These are phyloP conservation scores for Drosophila nannoptera DNA, from an alignment of 1,140 invertebrate genomes.

Conservation along the genomic window DNA sequence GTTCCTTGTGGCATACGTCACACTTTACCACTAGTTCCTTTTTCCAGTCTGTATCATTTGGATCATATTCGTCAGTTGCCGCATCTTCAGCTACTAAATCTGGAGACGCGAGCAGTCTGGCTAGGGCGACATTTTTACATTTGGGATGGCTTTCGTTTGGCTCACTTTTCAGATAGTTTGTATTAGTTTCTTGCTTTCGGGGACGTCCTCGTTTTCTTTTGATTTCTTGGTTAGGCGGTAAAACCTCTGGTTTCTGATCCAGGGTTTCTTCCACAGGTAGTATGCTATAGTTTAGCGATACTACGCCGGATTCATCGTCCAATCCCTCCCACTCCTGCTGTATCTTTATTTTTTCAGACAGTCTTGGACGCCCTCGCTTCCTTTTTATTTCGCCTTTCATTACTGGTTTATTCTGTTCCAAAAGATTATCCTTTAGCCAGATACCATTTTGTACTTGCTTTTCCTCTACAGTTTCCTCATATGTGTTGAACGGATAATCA, in stretches of 20 bases:
- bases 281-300: background rate
- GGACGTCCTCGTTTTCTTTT: constrained; percentile 33
- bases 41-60: too few relatives aligned
- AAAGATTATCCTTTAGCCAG: constrained; percentile 7
- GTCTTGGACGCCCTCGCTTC: constrained; percentile 8
- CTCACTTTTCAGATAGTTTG: background rate
- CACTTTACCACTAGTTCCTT: constrained; percentile 42
- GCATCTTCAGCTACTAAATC: background rate
- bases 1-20: constrained; percentile 66
- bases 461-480: constrained; percentile 6
- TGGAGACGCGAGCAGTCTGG: constrained; percentile 1
- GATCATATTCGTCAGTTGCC: background rate
- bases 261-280: background rate
- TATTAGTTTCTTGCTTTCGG: background rate
- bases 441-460: constrained; percentile 6
- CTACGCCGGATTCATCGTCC: background rate
- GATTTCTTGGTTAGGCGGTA: background rate
- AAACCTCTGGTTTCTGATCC: background rate
- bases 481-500: background rate
- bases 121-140: constrained; percentile 29
- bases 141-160: background rate
- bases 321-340: background rate
- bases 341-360: background rate
- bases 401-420: background rate
- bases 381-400: background rate